Evolutionary conservation across 2,888 invertebrate genomes (phyloP).

Genomic region (Pyrrhosoma nymphula): DNA sequence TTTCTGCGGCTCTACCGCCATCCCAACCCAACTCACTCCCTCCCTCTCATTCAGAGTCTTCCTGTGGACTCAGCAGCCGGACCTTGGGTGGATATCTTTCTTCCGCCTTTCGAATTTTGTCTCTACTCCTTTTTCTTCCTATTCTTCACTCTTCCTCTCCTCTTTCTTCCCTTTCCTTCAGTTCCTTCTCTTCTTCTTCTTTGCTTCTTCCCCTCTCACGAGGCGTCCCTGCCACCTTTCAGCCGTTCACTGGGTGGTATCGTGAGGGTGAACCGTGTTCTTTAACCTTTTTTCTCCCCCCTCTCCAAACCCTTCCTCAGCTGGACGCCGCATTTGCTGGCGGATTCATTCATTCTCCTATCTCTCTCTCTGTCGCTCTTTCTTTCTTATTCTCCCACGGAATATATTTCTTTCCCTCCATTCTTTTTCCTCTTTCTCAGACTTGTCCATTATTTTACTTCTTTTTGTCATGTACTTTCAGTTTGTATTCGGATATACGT

Average conservation of each 20-base stretch:
- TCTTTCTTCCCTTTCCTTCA: neutral
- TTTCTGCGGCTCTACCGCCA: neutral
- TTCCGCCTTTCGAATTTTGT: neutral
- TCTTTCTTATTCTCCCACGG: neutral
- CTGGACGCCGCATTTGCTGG: neutral
- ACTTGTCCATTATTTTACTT: neutral
- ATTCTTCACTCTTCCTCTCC: neutral
- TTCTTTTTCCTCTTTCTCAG: neutral
- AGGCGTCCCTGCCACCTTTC: neutral
- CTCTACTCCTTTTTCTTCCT: neutral
- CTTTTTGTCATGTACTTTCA: no score
- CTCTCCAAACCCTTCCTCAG: neutral
- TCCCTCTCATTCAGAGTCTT: neutral
- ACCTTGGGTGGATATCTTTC: constrained; percentile 12
- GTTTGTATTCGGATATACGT: neutral
- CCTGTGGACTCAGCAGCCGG: constrained; percentile 59
- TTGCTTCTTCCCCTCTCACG: neutral
- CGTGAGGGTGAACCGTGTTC: neutral
- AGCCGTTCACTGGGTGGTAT: neutral
- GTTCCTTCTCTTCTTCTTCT: neutral
- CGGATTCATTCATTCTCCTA: neutral
- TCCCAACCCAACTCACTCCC: neutral
- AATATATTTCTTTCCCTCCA: neutral
- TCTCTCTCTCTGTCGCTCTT: neutral
- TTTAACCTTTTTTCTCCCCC: neutral